These are phyloP conservation scores for Trididemnum nubilum DNA, from an alignment of 23 tunicate species.

Conservation along the genomic window DNA sequence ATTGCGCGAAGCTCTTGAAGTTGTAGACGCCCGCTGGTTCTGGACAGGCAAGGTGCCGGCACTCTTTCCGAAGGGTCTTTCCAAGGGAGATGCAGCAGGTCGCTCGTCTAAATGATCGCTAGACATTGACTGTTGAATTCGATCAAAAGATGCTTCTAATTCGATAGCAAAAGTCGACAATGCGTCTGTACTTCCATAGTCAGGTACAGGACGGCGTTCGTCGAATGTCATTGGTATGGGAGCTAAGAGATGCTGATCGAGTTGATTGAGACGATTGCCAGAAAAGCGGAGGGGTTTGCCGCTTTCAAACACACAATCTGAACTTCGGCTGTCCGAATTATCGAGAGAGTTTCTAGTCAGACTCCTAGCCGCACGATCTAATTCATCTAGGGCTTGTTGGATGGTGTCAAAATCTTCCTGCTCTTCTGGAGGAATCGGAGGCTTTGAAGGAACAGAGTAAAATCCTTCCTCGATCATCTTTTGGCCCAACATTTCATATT, in stretches of 20 bases:
- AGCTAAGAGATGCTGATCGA: conserved; percentile 32
- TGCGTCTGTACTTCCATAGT: conserved; percentile 36
- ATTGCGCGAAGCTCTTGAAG: too few species aligned
- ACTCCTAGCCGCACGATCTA: conserved; percentile 39
- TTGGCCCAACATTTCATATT: conserved; percentile 44
- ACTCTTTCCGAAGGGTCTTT: conserved; percentile 17
- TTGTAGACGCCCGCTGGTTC: neutral
- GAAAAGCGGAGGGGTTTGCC: neutral
- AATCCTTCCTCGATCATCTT: conserved; percentile 74
- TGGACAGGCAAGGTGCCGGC: conserved; percentile 4
- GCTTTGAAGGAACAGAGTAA: conserved; percentile 82
- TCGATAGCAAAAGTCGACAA: conserved; percentile 54
- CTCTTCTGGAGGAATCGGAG: conserved; percentile 53
- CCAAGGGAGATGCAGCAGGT: neutral
- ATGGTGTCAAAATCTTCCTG: conserved; percentile 11
- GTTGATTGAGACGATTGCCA: too few species aligned
- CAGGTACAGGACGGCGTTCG: conserved; percentile 43
- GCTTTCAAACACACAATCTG: neutral
- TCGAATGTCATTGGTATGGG: conserved; percentile 72
- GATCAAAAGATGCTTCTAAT: conserved; percentile 59
- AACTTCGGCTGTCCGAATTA: neutral
- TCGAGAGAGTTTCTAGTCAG: neutral
- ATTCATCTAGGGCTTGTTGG: conserved; percentile 65
- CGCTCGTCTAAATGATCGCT: conserved; percentile 15
- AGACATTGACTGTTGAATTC: conserved; percentile 47